Evolutionary conservation across 2,888 invertebrate species (phyloP).

Genomic region (Oxyteleia sp.): DNA sequence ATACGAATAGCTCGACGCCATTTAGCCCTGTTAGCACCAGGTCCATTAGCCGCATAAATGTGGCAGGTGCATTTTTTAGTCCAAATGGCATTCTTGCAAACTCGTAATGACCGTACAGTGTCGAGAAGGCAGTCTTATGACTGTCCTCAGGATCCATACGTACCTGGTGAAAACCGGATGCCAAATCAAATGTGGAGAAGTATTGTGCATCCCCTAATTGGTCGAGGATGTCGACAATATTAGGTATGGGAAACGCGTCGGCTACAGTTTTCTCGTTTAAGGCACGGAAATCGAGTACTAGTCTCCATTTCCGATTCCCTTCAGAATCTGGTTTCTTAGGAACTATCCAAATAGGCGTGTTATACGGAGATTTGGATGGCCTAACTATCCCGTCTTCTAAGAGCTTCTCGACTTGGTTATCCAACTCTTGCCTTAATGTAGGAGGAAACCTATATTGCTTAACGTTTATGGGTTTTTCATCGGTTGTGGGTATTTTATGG

Average conservation of each 20-base stretch:
- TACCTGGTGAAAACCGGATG: not conserved
- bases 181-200: not conserved
- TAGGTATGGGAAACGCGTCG: not conserved
- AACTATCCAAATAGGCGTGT: not conserved
- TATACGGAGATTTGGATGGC: not conserved
- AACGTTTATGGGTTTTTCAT: not conserved
- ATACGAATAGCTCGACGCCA: not conserved
- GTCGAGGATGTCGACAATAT: not conserved
- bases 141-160: not conserved
- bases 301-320: not conserved
- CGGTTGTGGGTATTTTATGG: not conserved
- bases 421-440: not conserved
- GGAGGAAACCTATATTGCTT: not conserved
- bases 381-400: not conserved
- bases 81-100: not conserved
- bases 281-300: not conserved
- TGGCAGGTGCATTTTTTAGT: slow-evolving; percentile 1
- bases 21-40: not conserved
- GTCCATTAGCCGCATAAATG: not conserved
- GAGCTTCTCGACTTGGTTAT: not conserved
- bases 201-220: not conserved
- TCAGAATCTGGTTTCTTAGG: not conserved
- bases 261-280: not conserved
- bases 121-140: not conserved
- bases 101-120: not conserved